Evolutionary conservation across 2,888 invertebrate genomes (phyloP), one percentile per base, ranked within the genome.

Genomic region (Pristionchus entomophagus): DNA sequence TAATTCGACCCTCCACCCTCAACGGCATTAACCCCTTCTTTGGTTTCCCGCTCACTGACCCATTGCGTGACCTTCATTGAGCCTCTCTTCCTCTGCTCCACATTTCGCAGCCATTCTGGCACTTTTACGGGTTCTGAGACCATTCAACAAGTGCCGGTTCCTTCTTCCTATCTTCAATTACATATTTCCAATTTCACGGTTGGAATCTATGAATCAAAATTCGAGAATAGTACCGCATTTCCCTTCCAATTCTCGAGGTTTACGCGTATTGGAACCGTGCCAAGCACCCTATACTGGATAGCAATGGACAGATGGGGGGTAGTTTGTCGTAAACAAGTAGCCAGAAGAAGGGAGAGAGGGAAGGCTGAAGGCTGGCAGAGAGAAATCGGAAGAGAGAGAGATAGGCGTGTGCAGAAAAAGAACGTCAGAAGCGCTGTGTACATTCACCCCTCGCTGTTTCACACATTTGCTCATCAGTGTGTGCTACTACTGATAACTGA

Each of bases 301-400:
- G 22, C 38, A 78, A 51, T 78, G 78, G 45, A 45, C 49, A 19
- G 29, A 32, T 22, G 41, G 69, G 22, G 49, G 38, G 78, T 78
- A 29, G 78, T 78, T 45, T 81, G 81, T 45, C 38, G 81, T 81
- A 81, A 81, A 81, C 81, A 81, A 84, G 69, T 84, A 84, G 49
- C 45, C 84, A 82, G 56, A 53, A 32, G 53, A 29, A 45, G 51
- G 35, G 56, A 59, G 65, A 41, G 45, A 22, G 65, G 35, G 45
- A 82, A 41, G 19, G 82, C 35, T 35, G n/a, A 26, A 53, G 59
- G 29, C 41, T 45, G 82, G 62, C 14, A 83, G 83, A 38, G 65
- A 8, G 84, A 84, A 35, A 59, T 49, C 45, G 83, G 49, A n/a
- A 84, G 49, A 83, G 83, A 19, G 83, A 65, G 49, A 69, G 53